Percentiles rank a stretch among this genome's conserved stretches.
Conservation (phyloP, 2,113 vertebrate genomes). For the Oophaga pumilio region DNA sequence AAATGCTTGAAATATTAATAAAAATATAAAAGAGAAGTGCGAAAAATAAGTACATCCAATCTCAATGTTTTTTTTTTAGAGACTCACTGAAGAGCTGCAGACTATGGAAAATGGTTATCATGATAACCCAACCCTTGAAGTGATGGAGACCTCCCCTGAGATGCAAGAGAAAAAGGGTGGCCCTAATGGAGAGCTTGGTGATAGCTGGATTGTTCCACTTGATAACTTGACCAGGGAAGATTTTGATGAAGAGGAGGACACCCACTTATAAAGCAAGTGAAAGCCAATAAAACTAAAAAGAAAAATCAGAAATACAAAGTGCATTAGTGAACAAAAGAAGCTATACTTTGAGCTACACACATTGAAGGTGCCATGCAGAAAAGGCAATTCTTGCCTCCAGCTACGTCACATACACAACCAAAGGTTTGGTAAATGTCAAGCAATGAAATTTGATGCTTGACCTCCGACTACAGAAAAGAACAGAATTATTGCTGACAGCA, state of each 20-base stretch:
- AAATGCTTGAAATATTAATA: too few species aligned
- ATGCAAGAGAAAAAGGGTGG: constrained; percentile 94
- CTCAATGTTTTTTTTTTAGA: constrained; percentile 71
- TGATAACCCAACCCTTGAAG: constrained; percentile 94
- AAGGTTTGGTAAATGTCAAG: not conserved
- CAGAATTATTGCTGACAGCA: not conserved
- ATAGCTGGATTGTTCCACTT: constrained; percentile 95
- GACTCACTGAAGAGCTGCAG: constrained; percentile 93
- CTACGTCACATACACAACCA: not conserved
- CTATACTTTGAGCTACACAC: not conserved
- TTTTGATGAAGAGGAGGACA: constrained; percentile 89
- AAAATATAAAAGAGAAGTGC: too few species aligned
- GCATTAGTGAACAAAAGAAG: constrained; percentile 18
- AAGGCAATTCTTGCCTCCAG: not conserved
- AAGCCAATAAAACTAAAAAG: constrained; percentile 27
- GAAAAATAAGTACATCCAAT: not conserved
- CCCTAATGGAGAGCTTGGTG: constrained; percentile 87
- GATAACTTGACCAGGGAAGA: constrained; percentile 91
- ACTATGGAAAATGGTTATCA: constrained; percentile 97
- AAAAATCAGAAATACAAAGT: constrained; percentile 37
- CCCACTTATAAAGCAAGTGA: constrained; percentile 81
- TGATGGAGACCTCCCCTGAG: constrained; percentile 93
- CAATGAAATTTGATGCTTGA: not conserved
- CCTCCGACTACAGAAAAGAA: not conserved
- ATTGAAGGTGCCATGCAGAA: not conserved